Percentiles rank a stretch among this genome's conserved stretches.
Conservation (phyloP, 2,797 vertebrate species). For the Tolypeutes matacus region DNA sequence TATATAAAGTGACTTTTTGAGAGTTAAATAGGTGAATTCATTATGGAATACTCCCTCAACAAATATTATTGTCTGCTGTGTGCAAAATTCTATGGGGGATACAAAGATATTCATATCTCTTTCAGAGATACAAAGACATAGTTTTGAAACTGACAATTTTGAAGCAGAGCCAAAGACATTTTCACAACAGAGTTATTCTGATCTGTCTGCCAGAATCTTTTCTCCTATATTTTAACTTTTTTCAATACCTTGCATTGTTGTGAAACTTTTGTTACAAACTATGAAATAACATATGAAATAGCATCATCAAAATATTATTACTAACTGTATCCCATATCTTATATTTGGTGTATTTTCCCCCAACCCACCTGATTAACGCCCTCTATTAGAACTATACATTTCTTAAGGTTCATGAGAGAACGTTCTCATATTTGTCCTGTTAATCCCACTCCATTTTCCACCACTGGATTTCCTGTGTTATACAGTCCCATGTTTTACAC, state of each 20-base stretch:
- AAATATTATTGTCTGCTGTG: not conserved
- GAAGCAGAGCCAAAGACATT: conserved; percentile 53
- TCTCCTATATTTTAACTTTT: not conserved
- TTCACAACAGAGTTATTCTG: conserved; percentile 55
- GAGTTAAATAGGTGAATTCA: conserved; percentile 35
- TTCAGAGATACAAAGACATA: not conserved
- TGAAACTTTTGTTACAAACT: no score
- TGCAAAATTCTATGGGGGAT: not conserved
- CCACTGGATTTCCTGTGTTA: no score
- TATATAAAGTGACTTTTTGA: conserved; percentile 20
- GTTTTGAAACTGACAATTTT: conserved; percentile 54
- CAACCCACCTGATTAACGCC: no score
- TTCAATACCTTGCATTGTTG: not conserved
- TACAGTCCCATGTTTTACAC: no score
- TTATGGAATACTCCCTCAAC: conserved; percentile 40
- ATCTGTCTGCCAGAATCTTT: conserved; percentile 31
- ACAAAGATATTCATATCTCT: not conserved
- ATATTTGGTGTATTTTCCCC: no score
- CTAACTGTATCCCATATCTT: no score
- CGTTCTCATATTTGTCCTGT: no score
- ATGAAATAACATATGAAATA: no score
- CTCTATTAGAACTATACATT: no score
- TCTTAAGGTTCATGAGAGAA: no score
- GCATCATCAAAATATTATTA: no score
- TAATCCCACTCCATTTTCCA: no score